Evolutionary conservation across 2,113 vertebrate species (phyloP).

Genomic region (Melanocharis versteri): DNA sequence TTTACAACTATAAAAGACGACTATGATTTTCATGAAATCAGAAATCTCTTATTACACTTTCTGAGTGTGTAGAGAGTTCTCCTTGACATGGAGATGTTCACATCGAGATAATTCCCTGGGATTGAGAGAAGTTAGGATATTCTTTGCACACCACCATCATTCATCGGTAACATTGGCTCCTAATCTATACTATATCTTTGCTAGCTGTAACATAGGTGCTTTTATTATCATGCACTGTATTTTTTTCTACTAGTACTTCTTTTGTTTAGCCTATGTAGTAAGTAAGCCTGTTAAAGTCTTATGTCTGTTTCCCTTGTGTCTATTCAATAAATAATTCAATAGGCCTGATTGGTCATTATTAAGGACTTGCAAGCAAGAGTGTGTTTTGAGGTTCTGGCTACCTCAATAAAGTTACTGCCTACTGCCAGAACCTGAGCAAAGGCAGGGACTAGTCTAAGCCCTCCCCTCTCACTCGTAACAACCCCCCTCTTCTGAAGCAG

Average conservation of each 20-base stretch:
- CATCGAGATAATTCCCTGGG: fast-evolving
- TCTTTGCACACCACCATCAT: not conserved
- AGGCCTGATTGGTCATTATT: not conserved
- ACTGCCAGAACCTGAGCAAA: not conserved
- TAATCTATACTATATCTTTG: not conserved
- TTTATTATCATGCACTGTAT: not conserved
- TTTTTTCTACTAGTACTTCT: not conserved
- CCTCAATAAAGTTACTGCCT: not conserved
- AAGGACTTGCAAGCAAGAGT: not conserved
- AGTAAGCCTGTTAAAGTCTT: not conserved
- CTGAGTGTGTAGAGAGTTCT: not conserved
- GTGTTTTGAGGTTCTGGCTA: not conserved
- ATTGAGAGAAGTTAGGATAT: not conserved
- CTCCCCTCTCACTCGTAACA: not conserved
- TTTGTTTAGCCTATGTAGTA: not conserved
- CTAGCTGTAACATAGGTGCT: not conserved
- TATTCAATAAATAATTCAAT: not conserved
- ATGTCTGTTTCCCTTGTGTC: not conserved
- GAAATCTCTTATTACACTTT: not conserved
- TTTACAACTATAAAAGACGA: not conserved
- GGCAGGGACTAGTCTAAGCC: not conserved
- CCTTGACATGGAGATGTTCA: fast-evolving
- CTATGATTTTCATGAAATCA: not conserved
- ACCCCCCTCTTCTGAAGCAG: not conserved
- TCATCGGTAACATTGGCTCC: not conserved